Base-by-base conservation (phyloP, 2,113 vertebrate genomes). In the Pogonocichla stellata region DNA sequence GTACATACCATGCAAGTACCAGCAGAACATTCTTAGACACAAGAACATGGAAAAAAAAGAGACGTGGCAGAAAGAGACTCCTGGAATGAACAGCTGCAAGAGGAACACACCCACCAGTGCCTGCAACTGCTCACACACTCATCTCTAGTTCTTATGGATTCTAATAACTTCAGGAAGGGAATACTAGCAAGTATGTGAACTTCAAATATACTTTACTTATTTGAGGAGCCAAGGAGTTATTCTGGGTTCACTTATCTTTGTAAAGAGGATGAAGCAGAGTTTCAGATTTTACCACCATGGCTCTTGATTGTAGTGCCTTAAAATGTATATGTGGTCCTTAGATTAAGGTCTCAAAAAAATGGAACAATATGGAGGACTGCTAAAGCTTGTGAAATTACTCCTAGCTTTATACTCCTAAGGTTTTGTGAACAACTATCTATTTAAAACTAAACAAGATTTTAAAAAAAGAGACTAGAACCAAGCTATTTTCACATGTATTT, bases 51-150 rank as follows among this genome's bases (percentile, higher is more conserved):
- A 40, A 33, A 69, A 53, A 74, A 42, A 72, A 50, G 83, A 77
- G 40, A 92, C 40, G 54, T n/a, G 82, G 93, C 87, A 96, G 77
- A 96, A 89, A 14, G 88, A 95, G 80, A 60, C 57, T 93, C 93
- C 58, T 31, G 95, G 97, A 97, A 97, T 97, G 96, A 96, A 95
- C 96, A 97, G 96, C 96, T 97, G 97, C 91, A 72, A 58, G 53
- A 83, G 29, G 53, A 93, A 95, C 86, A n/a, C 87, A 89, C 77
- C 91, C 94, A 90, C 45, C 60, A 78, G 45, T 0, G 72, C 64
- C 88, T 92, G 84, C 93, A 94, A 94, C 81, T 94, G 96, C 93
- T 92, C 62, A 13, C 19, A 48, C 58, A 66, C 14, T 36, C 77
- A 80, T 54, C 79, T 61, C 66, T 29, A 28, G 45, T 53, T 70